Percentiles rank a stretch among this genome's conserved stretches.
These are phyloP conservation scores for Apodemus agrarius DNA, from an alignment of 2,797 vertebrate genomes.

Conservation along the genomic window DNA sequence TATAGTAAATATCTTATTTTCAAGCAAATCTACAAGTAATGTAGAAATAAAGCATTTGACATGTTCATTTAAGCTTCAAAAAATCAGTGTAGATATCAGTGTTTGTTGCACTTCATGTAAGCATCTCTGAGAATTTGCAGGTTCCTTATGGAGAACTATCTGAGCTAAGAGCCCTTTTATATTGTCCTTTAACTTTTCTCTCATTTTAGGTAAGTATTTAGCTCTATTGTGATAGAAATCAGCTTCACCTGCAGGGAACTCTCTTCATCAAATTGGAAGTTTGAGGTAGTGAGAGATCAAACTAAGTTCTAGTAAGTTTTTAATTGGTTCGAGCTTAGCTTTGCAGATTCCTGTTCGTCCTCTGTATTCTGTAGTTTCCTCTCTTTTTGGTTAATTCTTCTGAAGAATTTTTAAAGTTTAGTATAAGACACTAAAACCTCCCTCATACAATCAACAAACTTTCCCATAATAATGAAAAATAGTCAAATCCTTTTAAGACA, in stretches of 20 bases:
- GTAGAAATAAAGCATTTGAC: not conserved
- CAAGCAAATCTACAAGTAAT: not conserved
- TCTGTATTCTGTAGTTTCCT: not conserved
- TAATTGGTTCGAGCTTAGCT: not conserved
- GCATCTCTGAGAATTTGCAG: not conserved
- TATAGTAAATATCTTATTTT: not conserved
- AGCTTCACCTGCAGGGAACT: not conserved
- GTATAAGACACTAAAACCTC: not conserved
- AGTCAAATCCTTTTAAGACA: not conserved
- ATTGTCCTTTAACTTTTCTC: conserved; percentile 40
- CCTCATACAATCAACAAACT: not conserved
- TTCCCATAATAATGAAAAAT: not conserved
- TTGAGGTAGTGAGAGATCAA: not conserved
- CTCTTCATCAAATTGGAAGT: not conserved
- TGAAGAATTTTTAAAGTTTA: conserved; percentile 21
- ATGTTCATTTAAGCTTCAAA: conserved; percentile 38
- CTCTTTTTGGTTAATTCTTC: conserved; percentile 40
- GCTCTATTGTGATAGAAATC: not conserved
- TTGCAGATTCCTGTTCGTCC: not conserved
- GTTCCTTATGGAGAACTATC: not conserved
- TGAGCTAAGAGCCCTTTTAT: not conserved
- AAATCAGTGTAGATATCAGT: not conserved
- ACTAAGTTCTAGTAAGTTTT: not conserved
- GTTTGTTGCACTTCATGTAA: not conserved
- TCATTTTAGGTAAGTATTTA: conserved; percentile 7